Conservation (phyloP, 2,113 vertebrate genomes). For the Talpa occidentalis region DNA sequence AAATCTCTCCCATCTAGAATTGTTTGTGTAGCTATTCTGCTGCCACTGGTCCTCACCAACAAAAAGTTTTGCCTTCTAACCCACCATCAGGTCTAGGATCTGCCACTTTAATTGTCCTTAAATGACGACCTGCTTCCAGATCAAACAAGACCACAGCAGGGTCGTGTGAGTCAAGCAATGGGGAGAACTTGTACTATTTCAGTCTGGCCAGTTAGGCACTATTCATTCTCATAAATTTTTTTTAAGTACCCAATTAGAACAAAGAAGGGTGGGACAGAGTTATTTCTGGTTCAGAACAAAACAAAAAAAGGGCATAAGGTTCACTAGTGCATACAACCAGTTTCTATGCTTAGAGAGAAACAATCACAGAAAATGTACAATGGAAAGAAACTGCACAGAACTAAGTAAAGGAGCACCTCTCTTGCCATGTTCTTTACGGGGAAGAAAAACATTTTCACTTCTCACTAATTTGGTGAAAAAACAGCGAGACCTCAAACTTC, state of each 20-base stretch:
- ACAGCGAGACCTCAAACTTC: background rate
- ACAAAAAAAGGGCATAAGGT: background rate
- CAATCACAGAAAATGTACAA: background rate
- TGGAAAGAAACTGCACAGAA: background rate
- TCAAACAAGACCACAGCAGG: background rate
- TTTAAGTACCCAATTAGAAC: background rate
- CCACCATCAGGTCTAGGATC: background rate
- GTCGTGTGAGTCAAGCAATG: background rate
- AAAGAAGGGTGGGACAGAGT: background rate
- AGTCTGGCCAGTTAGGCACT: background rate
- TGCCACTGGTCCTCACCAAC: background rate
- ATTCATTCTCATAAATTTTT: background rate
- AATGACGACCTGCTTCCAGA: background rate
- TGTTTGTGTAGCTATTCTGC: background rate
- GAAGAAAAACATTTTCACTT: conserved; percentile 26
- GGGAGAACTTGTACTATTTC: background rate
- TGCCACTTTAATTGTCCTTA: conserved; percentile 15
- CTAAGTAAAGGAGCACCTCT: conserved; percentile 32
- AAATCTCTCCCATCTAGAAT: background rate
- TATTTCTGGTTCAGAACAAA: conserved; percentile 20
- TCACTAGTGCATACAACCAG: background rate
- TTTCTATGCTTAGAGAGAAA: background rate
- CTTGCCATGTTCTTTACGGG: background rate
- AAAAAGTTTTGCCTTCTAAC: conserved; percentile 38
- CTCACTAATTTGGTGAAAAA: background rate